Conservation (phyloP, 2,888 invertebrate genomes). For the Lasioglossum zephyrum region DNA sequence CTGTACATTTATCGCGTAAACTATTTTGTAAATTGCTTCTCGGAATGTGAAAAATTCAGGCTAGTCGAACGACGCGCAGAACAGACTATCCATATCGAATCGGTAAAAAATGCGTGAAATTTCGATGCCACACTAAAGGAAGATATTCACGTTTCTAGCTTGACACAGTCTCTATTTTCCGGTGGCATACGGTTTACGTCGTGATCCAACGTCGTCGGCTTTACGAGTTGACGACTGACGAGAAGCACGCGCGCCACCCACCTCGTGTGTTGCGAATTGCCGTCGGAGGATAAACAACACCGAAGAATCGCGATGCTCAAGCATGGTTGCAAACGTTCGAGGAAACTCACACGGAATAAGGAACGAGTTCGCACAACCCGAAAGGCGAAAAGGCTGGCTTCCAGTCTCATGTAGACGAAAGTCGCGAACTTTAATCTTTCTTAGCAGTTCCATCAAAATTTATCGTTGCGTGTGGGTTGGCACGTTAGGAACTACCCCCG, state of each 20-base stretch:
- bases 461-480: background rate
- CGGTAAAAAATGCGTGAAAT: background rate
- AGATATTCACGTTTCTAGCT: conserved; percentile 11
- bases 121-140: background rate
- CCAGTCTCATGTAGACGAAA: no score
- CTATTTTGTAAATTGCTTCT: background rate
- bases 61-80: background rate
- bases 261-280: conserved; percentile 21
- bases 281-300: conserved; percentile 30
- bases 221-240: conserved; percentile 69
- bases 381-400: background rate
- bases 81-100: background rate
- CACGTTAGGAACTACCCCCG: background rate
- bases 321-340: background rate
- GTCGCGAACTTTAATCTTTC: conserved; percentile 15
- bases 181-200: conserved; percentile 35
- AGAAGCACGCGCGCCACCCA: conserved; percentile 49
- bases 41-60: background rate
- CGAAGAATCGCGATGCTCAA: conserved; percentile 26
- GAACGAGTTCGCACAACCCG: background rate
- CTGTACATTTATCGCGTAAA: background rate
- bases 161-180: conserved; percentile 6
- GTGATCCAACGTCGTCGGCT: conserved; percentile 47
- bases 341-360: background rate
- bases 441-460: conserved; percentile 12